These are phyloP conservation scores for Riparia riparia DNA, from an alignment of 2,113 vertebrate species.

Conservation along the genomic window DNA sequence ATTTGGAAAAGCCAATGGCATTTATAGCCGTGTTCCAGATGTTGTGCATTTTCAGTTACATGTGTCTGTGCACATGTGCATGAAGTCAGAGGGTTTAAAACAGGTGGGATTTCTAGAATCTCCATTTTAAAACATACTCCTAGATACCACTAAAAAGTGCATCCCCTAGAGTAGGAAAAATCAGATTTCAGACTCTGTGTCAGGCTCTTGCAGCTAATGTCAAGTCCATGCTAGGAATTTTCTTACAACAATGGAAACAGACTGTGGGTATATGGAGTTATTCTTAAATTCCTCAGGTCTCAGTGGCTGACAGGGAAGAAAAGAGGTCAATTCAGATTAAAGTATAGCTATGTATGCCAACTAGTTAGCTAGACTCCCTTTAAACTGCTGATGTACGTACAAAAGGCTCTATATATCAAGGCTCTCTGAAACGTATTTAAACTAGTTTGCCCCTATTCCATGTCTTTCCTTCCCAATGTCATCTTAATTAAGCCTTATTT, in stretches of 20 bases:
- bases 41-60: background rate
- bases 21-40: background rate
- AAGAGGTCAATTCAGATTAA: background rate
- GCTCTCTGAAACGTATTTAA: background rate
- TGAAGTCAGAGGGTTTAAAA: background rate
- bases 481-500: background rate
- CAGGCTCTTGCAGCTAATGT: background rate
- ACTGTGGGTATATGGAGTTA: background rate
- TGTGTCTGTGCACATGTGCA: fast-evolving
- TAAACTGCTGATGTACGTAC: background rate
- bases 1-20: background rate
- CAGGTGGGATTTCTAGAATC: background rate
- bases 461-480: background rate
- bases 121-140: background rate
- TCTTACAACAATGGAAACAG: background rate
- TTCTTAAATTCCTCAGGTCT: background rate
- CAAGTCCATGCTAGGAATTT: fast-evolving
- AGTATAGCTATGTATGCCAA: fast-evolving
- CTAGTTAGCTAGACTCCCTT: background rate
- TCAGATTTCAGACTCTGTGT: background rate
- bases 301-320: background rate
- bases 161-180: background rate
- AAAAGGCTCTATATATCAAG: background rate
- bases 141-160: background rate
- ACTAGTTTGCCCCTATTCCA: background rate